Percentiles rank a stretch among this genome's conserved stretches.
Evolutionary conservation across 1,140 invertebrate genomes (phyloP).

Genomic region (Platyscapa corneri): DNA sequence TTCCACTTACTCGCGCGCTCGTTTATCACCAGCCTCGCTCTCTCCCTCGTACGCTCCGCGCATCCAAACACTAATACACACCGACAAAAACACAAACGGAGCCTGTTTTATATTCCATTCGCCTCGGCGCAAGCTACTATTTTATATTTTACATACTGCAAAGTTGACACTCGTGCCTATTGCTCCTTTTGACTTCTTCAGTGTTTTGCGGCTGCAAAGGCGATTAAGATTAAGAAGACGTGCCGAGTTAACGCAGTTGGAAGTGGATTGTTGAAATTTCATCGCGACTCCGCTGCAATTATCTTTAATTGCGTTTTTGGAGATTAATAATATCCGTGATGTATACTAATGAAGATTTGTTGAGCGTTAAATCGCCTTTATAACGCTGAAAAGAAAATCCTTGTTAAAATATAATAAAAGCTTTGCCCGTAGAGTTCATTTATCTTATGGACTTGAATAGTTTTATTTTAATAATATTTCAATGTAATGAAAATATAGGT

Average conservation of each 20-base stretch:
- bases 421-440: not conserved
- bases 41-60: not conserved
- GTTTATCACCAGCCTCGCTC: slow-evolving; percentile 26
- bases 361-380: not conserved
- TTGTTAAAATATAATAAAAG: not conserved
- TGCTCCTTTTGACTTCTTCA: not conserved
- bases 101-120: slow-evolving; percentile 42
- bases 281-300: not conserved
- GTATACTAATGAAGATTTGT: not conserved
- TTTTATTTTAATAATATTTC: not conserved
- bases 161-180: not conserved
- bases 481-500: no score
- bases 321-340: not conserved
- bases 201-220: not conserved
- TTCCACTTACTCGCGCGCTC: slow-evolving; percentile 34
- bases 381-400: not conserved
- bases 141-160: slow-evolving; percentile 28
- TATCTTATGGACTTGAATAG: not conserved
- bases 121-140: slow-evolving; percentile 4
- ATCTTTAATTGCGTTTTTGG: not conserved
- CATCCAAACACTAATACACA: not conserved
- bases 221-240: not conserved
- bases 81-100: not conserved
- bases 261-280: not conserved
- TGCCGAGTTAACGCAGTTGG: not conserved